Evolutionary conservation across 2,888 invertebrate species (phyloP), one percentile per base, ranked within the genome.

Genomic region (Heteromyza rotundicornis): DNA sequence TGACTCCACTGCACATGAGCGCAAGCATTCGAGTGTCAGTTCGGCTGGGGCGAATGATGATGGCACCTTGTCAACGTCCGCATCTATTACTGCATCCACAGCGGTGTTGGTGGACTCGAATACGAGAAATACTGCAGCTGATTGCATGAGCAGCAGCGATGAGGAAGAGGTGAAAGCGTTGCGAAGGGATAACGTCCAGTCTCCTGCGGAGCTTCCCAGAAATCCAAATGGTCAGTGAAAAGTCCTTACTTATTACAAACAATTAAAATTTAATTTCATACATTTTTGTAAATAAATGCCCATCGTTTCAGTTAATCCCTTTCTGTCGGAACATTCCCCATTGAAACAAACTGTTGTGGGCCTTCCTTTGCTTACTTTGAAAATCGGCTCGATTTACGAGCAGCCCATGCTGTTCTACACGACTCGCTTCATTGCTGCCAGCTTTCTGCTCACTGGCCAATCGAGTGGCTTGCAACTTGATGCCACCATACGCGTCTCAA

Each of bases 401-500:
- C 84, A 84, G 68, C 69, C 79, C 10, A 62, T 83, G 36, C 65
- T 83, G n/a, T 75, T 75, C 60, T 84, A 82, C 54, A 82, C 82
- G 19, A 73, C 76, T 17, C 80, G 84, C 19, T 66, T 83, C 52
- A 73, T 84, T 19, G 72, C 78, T 10, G 80, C 80, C 2, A 78
- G 80, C 32, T 84, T 83, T 65, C 67, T 84, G 55, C 73, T 84
- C n/a, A 73, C 70, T 32, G 82, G 82, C 2, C 70, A 70, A 55
- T 79, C 83, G 24, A 88, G 88, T 5, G 84, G 86, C 2, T 77
- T 90, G 53, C 88, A 92, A 66, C 84, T 91, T 1, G 96, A 96
- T 78, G 87, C 88, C 80, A 84, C 85, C 20, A 90, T 93, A 35
- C 86, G 97, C 35, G 95, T 98, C 27, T 96, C 96, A 62, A 92